A percentile compares a stretch with the other conserved stretches of the same genome.
These are phyloP conservation scores for Catostomus latipinnis DNA, from an alignment of 2,797 vertebrate genomes.

Conservation along the genomic window DNA sequence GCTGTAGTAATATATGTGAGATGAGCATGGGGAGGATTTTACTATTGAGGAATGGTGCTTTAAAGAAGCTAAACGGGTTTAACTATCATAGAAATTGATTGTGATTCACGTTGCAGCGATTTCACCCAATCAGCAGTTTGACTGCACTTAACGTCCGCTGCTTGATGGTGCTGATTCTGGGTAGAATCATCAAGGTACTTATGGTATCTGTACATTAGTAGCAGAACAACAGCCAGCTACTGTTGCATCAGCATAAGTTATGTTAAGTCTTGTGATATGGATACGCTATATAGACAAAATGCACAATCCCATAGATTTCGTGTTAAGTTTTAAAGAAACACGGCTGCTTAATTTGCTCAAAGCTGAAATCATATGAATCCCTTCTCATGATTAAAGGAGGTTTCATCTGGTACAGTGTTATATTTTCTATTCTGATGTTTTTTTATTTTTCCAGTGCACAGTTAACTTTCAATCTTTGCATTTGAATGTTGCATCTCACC, in stretches of 20 bases:
- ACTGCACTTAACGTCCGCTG: constrained; percentile 57
- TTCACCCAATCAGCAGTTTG: constrained; percentile 50
- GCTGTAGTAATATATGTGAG: constrained; percentile 3
- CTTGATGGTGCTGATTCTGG: constrained; percentile 43
- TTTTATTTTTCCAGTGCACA: constrained; percentile 5
- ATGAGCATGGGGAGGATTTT: constrained; percentile 49
- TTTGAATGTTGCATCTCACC: not conserved
- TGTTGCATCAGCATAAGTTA: not conserved
- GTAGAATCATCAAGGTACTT: not conserved
- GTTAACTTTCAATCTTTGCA: not conserved
- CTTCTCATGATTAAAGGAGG: not conserved
- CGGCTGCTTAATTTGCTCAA: no score
- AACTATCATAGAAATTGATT: constrained; percentile 67
- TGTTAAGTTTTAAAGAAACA: no score
- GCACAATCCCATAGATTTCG: no score
- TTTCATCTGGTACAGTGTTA: constrained; percentile 1
- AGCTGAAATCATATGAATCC: not conserved
- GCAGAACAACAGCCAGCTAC: not conserved
- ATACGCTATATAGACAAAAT: not conserved
- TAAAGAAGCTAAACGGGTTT: constrained; percentile 71
- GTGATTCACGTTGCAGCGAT: constrained; percentile 66
- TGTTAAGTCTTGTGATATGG: constrained; percentile 8
- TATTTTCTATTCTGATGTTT: not conserved
- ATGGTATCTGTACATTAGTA: not conserved
- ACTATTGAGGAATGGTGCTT: constrained; percentile 72